A percentile compares a stretch with the other conserved stretches of the same genome.
These are phyloP conservation scores for Nasonia giraulti DNA, from an alignment of 1,140 invertebrate species.

Conservation along the genomic window DNA sequence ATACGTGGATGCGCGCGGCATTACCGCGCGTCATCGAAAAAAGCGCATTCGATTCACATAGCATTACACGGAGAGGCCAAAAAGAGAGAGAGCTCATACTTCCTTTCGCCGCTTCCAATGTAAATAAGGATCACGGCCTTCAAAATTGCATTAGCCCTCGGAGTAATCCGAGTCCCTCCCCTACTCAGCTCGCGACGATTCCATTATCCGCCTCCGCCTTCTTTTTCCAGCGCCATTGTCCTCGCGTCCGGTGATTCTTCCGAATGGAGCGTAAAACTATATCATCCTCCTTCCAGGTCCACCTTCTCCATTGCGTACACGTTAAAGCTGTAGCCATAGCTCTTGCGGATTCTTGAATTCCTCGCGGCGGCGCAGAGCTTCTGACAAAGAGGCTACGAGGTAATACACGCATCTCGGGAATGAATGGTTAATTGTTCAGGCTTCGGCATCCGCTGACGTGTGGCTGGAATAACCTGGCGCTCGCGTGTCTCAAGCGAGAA, in stretches of 20 bases:
- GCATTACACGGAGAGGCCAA: slow-evolving; percentile 1
- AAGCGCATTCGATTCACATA: slow-evolving; percentile 16
- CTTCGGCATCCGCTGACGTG: slow-evolving; percentile 31
- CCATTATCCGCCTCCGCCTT: slow-evolving; percentile 29
- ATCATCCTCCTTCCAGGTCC: not conserved
- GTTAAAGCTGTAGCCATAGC: not conserved
- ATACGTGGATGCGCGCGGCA: not conserved
- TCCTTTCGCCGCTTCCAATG: slow-evolving; percentile 36
- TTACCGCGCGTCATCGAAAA: slow-evolving; percentile 17
- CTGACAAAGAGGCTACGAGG: not conserved
- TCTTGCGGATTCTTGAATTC: not conserved
- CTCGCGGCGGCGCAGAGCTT: not conserved
- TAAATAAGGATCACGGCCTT: slow-evolving; percentile 53
- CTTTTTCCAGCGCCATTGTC: slow-evolving; percentile 29
- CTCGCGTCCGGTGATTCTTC: slow-evolving; percentile 16
- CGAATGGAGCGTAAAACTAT: slow-evolving; percentile 38
- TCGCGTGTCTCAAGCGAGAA: slow-evolving; percentile 44
- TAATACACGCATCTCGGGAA: slow-evolving; percentile 38
- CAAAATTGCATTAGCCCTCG: slow-evolving; percentile 45
- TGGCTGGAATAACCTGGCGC: slow-evolving; percentile 45
- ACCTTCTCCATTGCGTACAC: not conserved
- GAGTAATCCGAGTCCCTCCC: slow-evolving; percentile 33
- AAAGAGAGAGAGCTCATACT: slow-evolving; percentile 21
- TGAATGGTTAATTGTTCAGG: slow-evolving; percentile 46
- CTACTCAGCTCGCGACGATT: slow-evolving; percentile 26